Evolutionary conservation across 2,888 invertebrate species (phyloP), one percentile per base, ranked within the genome.

Genomic region (Philereme vetulata): DNA sequence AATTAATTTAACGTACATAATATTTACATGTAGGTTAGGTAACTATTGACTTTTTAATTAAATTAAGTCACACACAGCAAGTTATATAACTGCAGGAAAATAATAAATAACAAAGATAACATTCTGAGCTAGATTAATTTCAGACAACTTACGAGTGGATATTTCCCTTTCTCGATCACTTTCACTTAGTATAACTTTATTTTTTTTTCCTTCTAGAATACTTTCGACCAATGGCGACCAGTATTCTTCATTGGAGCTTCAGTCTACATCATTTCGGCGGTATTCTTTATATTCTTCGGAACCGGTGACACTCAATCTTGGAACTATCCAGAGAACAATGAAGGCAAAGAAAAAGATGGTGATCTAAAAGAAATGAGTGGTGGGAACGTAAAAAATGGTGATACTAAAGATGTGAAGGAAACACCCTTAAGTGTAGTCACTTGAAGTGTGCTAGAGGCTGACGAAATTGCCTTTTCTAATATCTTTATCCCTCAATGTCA

Each of bases 191-290:
- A 35, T 11, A 52, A 32, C n/a, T 42, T 44, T 35, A 8, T 47
- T 51, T 55, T 36, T n/a, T 50, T 57, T 60, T 47, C 55, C 50
- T 54, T 59, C 57, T 83, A 96, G 96, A 95, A 95, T 72, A 94
- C 94, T 45, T 92, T 96, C 64, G 92, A 94, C 48, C 94, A 95
- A 75, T 96, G 96, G 96, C 94, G 95, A 54, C 92, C 93, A 51
- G 94, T 96, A 60, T 96, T 96, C 79, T 94, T 94, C 80, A 93
- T 96, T 49, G 96, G 96, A 4, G 95, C 95, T 0, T 90, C 92
- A 5, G 95, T 95, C 5, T 96, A 96, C 71, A 93, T 94, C 9
- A 88, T 95, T 6, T 94, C 95, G 0, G 96, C 96, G 0, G 57
- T 96, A 42, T 84, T 96, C 54, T 96, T 95, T 80, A 93, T 94